Conservation (phyloP, 2,888 invertebrate species). For the Archips xylosteana region DNA sequence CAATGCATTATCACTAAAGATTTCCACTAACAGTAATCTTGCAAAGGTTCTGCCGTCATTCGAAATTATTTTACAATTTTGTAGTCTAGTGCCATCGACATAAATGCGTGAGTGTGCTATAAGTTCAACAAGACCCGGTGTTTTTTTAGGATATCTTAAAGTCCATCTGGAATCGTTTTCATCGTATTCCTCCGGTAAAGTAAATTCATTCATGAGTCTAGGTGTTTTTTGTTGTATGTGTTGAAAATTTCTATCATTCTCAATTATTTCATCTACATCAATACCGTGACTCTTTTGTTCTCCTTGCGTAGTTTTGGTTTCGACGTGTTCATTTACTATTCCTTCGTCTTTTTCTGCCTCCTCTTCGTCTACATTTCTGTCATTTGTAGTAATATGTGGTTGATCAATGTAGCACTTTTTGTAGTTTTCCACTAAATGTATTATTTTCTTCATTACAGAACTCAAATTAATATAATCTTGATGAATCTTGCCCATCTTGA, state of each 20-base stretch:
- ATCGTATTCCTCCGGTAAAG: not conserved
- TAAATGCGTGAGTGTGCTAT: not conserved
- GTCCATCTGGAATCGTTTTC: not conserved
- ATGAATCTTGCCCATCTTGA: not conserved
- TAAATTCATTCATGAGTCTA: not conserved
- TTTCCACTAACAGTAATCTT: not conserved
- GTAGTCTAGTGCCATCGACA: not conserved
- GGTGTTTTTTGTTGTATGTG: too few relatives aligned
- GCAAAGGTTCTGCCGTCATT: not conserved
- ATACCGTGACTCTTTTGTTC: not conserved
- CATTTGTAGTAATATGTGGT: not conserved
- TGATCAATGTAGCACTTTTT: not conserved
- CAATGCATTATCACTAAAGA: not conserved
- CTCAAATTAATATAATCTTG: not conserved
- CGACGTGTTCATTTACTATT: not conserved
- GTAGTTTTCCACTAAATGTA: constrained; percentile 1
- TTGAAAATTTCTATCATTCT: not conserved
- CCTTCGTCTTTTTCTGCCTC: not conserved
- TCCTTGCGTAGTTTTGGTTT: not conserved
- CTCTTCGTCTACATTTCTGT: not conserved
- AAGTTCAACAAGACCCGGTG: not conserved
- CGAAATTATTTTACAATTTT: not conserved
- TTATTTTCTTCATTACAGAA: not conserved
- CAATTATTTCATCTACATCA: not conserved
- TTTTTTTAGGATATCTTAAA: not conserved